These are phyloP conservation scores for Zosterops lateralis DNA, from an alignment of 2,113 vertebrate genomes.

Conservation along the genomic window DNA sequence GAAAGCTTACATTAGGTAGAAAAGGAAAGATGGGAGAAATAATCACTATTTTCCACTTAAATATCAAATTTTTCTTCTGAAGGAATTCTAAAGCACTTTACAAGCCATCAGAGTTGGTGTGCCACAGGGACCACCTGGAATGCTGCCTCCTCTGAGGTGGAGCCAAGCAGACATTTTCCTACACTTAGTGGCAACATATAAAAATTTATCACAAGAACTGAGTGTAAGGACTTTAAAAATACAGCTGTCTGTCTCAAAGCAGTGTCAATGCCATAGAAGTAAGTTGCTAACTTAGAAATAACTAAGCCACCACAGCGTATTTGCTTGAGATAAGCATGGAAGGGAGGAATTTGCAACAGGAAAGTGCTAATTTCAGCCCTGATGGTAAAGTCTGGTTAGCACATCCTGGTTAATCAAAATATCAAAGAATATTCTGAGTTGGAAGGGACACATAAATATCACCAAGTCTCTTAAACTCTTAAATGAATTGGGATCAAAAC, in stretches of 20 bases:
- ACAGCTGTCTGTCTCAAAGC: background rate
- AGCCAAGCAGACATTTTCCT: background rate
- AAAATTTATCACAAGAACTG: background rate
- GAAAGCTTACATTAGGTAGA: background rate
- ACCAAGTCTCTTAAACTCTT: background rate
- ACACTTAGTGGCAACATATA: background rate
- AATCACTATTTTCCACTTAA: background rate
- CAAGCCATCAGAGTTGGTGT: background rate
- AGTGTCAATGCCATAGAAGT: background rate
- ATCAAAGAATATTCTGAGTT: background rate
- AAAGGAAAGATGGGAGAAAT: background rate
- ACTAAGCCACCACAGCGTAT: background rate
- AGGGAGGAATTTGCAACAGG: background rate
- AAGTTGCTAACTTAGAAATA: background rate
- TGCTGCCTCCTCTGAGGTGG: background rate
- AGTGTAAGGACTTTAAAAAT: background rate
- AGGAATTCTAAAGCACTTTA: background rate
- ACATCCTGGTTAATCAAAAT: background rate
- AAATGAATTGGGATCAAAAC: background rate
- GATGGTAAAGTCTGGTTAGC: background rate
- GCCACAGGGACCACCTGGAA: background rate
- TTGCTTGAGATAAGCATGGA: accelerated
- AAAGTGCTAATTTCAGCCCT: background rate
- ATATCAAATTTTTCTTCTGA: background rate
- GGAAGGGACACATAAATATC: background rate